Evolutionary conservation across 2,113 vertebrate genomes (phyloP), one percentile per base, ranked within the genome.

Genomic region (Oncorhynchus keta): DNA sequence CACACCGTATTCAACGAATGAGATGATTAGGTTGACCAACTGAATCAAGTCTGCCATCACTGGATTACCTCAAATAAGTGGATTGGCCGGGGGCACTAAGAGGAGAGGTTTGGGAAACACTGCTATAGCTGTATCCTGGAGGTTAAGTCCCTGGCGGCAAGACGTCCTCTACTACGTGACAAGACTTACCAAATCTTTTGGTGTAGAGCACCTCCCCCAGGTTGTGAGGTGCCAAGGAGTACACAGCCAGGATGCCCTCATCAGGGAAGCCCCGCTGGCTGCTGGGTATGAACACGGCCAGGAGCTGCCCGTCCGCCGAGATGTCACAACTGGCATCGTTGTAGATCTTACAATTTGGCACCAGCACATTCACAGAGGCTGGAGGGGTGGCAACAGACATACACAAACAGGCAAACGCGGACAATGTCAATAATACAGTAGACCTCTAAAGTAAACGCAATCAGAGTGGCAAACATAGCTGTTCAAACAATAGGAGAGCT

Each of bases 281-380:
- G 92, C 97, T 98, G 75, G 98, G 98, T 86, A 99, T 97, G 86
- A 99, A 99, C 30, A 98, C 97, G 3, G 98, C 98, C 84, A 99
- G 92, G 69, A 99, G 95, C 87, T 99, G 97, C 61, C 98, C 98
- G 68, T 99, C 97, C 0, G 97, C 95, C 16, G 98, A 99, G 89
- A 99, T 97, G 91, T 99, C 98, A 18, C 98, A 99, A 83, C 97
- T 99, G 22, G 98, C 98, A 28, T 99, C 98, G 4, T 99, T 99
- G 93, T 99, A 99, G 91, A 99, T 99, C 88, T 99, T 99, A 90
- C 98, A 99, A 93, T 99, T 99, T 89, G 97, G 97, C 82, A 99
- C 97, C 91, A 99, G 94, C 32, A 99, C 98, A 35, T 99, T 99
- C 83, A 97, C 92, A 0, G 97, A 97, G 71, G 97, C 98, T 99